Conservation (phyloP, 2,113 vertebrate species). For the Chloropsis hardwickii region DNA sequence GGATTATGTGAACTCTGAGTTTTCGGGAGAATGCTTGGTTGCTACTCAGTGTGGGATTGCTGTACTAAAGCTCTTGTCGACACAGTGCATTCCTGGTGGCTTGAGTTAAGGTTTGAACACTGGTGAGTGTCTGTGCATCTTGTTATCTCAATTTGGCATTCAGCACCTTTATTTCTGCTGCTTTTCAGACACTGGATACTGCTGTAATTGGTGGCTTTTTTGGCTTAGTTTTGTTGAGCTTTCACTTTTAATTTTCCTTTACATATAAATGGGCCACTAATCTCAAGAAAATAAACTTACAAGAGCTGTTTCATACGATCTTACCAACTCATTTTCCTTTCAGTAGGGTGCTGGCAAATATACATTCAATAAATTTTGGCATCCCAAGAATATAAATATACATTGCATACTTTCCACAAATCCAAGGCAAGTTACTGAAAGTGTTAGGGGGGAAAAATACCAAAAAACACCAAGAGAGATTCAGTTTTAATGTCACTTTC, state of each 20-base stretch:
- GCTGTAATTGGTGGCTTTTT: not conserved
- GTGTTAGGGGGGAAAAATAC: not conserved
- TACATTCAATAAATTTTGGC: not conserved
- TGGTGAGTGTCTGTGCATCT: not conserved
- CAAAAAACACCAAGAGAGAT: not conserved
- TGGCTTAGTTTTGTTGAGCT: not conserved
- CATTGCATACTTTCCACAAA: not conserved
- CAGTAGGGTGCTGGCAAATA: not conserved
- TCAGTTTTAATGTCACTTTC: not conserved
- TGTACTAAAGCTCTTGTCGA: not conserved
- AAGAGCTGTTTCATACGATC: not conserved
- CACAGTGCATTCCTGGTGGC: not conserved
- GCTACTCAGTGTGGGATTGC: not conserved
- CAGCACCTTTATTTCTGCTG: not conserved
- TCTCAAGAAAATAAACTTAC: not conserved
- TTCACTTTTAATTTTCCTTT: not conserved
- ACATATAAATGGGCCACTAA: not conserved
- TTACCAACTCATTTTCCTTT: not conserved
- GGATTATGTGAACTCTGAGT: not conserved
- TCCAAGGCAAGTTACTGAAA: not conserved
- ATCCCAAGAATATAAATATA: not conserved
- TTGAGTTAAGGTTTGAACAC: not conserved
- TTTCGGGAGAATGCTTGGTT: not conserved
- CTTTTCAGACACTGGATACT: not conserved
- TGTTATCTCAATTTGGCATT: not conserved